Percentiles rank a stretch among this genome's conserved stretches.
Conservation (phyloP, 2,113 vertebrate species). For the Natator depressus region DNA sequence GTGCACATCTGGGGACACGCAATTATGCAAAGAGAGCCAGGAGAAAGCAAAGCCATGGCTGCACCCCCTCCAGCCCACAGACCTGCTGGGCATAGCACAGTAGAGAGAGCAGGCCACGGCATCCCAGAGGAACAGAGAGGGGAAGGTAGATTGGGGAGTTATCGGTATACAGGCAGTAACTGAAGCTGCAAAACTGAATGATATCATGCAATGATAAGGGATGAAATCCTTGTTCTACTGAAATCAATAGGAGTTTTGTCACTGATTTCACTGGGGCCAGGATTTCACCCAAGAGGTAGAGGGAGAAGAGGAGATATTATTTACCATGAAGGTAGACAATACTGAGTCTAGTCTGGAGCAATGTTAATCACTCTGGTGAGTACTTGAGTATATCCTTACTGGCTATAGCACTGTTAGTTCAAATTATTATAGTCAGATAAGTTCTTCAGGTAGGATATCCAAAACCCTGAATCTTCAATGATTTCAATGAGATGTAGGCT, state of each 20-base stretch:
- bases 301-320: background rate
- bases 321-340: background rate
- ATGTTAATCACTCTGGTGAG: background rate
- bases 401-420: background rate
- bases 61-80: background rate
- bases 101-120: background rate
- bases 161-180: background rate
- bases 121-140: background rate
- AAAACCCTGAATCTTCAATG: background rate
- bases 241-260: background rate
- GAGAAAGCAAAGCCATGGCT: background rate
- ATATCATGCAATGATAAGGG: background rate
- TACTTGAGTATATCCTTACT: background rate
- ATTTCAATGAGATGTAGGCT: background rate
- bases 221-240: background rate
- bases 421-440: background rate
- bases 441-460: background rate
- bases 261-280: background rate
- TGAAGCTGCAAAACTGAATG: background rate
- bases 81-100: background rate
- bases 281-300: conserved; percentile 22
- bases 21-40: background rate
- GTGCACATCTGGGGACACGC: background rate
- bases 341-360: background rate
- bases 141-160: background rate